Base-by-base conservation (phyloP, 2,113 vertebrate species). In the Fregetta grallaria region DNA sequence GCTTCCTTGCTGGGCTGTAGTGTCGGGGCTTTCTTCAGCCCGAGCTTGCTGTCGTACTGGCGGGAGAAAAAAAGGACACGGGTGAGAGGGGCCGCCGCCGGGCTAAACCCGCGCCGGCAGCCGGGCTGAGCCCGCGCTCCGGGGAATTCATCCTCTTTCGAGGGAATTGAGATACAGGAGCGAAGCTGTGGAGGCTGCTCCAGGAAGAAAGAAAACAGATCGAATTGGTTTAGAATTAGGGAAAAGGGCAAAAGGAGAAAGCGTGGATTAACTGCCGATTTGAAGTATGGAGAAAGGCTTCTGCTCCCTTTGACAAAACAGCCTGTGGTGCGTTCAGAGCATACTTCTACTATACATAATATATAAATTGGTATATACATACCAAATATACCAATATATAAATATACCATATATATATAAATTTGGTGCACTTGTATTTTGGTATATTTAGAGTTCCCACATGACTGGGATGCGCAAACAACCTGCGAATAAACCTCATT, bases 1-100 rank as follows among this genome's bases (percentile, higher is more conserved):
- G 99, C 99, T 96, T 99, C 99, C 95, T 99, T 99, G 97, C 99
- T 99, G 82, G 99, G 99, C 96, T 99, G 99, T 59, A 99, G 98
- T 10, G 95, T 58, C 15, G 99, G 99, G 75, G 98, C 93, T 90
- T 99, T 99, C 97, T 99, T 99, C 97, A 99, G 94, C 55, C 98
- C 94, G 22, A 98, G 92, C 97, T 99, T 97, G 86, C 83, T 74
- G 29, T 98, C 98, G 13, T 92, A 97, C 97, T 98, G 86, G 4
- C 5, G 45, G 47, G 42, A 36, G 78, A 30, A 49, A 15, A 68
- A 68, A 44, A 42, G 47, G 26, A 27, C 13, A 18, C 4, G n/a
- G 27, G n/a, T 52, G 68, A 71, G 68, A 21, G 42, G 30, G 21
- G 21, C 7, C 20, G 21, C 40, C 5, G 9, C 19, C 19, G 21